These are phyloP conservation scores for Mormoops blainvillei DNA, from an alignment of 2,113 vertebrate genomes.

Conservation along the genomic window DNA sequence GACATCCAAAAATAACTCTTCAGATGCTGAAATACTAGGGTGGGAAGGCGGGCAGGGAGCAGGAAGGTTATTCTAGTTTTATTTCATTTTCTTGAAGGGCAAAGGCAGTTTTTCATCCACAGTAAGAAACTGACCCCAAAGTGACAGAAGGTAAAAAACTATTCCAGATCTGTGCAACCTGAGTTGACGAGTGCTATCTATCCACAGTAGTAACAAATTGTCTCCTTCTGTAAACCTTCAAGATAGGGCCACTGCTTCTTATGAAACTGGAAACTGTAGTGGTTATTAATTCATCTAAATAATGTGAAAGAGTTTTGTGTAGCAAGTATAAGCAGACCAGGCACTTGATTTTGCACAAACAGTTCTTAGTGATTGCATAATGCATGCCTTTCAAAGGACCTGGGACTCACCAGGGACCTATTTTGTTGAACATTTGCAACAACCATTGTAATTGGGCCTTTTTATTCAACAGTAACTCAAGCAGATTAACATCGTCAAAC, in stretches of 20 bases:
- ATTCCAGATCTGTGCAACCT: background rate
- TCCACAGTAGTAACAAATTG: background rate
- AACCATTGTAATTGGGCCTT: background rate
- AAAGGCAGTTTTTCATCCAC: slow-evolving; percentile 62
- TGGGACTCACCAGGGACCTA: background rate
- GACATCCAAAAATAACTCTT: slow-evolving; percentile 65
- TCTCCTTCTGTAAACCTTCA: slow-evolving; percentile 35
- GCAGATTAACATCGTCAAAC: background rate
- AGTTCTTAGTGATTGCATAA: background rate
- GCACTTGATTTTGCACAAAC: background rate
- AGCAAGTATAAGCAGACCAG: background rate
- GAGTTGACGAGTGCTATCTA: slow-evolving; percentile 18
- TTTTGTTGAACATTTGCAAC: background rate
- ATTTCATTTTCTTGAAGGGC: slow-evolving; percentile 66
- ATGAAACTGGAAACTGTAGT: background rate
- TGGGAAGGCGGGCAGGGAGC: background rate
- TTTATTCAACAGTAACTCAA: background rate
- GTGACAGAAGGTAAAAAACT: slow-evolving; percentile 37
- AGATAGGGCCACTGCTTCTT: background rate
- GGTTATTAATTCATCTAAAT: slow-evolving; percentile 1
- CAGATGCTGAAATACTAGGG: slow-evolving; percentile 12
- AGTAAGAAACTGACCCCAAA: slow-evolving; percentile 62
- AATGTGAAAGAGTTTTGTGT: background rate
- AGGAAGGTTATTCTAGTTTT: slow-evolving; percentile 58
- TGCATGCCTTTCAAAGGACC: background rate